Evolutionary conservation across 2,113 vertebrate genomes (phyloP).

Genomic region (Oryzias woworae): DNA sequence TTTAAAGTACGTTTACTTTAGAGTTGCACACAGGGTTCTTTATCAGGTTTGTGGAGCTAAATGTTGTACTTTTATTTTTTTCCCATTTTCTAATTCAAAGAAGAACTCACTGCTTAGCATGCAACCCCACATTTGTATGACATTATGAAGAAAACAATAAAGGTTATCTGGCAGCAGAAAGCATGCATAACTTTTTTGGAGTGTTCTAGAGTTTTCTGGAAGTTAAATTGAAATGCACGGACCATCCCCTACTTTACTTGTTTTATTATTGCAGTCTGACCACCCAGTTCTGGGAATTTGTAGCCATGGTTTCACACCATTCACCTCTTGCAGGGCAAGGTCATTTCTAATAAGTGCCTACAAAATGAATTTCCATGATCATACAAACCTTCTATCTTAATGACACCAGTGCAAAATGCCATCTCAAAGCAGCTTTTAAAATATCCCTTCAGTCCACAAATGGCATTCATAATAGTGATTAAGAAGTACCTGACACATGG

Average conservation of each 20-base stretch:
- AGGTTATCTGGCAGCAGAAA: background rate
- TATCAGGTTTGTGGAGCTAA: too few species aligned
- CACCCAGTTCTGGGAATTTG: conserved; percentile 11
- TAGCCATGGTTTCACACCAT: conserved; percentile 47
- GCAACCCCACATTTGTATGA: background rate
- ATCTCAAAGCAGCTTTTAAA: conserved; percentile 55
- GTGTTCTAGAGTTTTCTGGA: background rate
- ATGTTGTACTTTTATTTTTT: too few species aligned
- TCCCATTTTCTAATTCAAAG: too few species aligned
- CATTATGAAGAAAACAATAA: background rate
- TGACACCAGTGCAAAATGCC: conserved; percentile 50
- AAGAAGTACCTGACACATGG: conserved; percentile 70
- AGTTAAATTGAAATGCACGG: too few species aligned
- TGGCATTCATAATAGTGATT: conserved; percentile 62
- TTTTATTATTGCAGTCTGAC: background rate
- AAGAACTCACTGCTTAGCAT: too few species aligned
- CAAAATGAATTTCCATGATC: conserved; percentile 65
- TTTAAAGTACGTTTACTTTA: too few species aligned
- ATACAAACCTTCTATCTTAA: conserved; percentile 58
- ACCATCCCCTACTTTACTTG: background rate
- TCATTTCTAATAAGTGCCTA: conserved; percentile 63
- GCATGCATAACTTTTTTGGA: background rate
- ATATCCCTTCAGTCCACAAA: conserved; percentile 63
- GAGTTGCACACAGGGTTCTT: too few species aligned
- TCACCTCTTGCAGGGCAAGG: conserved; percentile 58